Evolutionary conservation across 1,140 invertebrate genomes (phyloP).

Genomic region (Saccostrea echinata): DNA sequence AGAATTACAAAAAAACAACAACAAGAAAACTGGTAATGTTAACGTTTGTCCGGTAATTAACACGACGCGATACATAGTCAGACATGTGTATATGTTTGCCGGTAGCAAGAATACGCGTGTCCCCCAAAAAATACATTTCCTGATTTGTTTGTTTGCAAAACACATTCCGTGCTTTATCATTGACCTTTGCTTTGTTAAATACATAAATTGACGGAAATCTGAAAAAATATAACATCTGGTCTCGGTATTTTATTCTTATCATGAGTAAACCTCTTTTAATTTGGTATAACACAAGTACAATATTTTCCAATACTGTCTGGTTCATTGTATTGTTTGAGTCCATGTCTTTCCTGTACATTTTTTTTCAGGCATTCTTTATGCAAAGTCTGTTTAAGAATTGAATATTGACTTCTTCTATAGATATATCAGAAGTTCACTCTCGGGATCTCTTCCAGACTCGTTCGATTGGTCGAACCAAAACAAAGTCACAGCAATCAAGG

Average conservation of each 20-base stretch:
- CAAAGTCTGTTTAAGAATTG: no score
- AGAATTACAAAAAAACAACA: neutral
- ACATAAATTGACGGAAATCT: neutral
- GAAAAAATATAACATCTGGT: neutral
- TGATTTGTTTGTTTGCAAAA: neutral
- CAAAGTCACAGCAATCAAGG: conserved; percentile 80
- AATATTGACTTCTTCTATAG: conserved; percentile 28
- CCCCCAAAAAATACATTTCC: neutral
- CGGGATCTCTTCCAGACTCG: conserved; percentile 61
- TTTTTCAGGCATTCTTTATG: no score
- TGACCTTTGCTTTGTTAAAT: neutral
- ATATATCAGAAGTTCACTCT: conserved; percentile 42
- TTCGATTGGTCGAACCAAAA: conserved; percentile 80
- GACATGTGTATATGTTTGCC: neutral
- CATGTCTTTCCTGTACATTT: no score
- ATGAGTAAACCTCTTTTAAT: no score
- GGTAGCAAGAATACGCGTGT: neutral
- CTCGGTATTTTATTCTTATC: neutral
- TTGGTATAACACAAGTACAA: no score
- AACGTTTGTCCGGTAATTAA: neutral
- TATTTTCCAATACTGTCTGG: no score
- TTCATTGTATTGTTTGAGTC: no score
- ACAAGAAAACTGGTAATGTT: no score
- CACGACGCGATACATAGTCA: neutral
- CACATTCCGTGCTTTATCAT: neutral